These are phyloP conservation scores for Podarcis lilfordi DNA, from an alignment of 2,797 vertebrate genomes.

Conservation along the genomic window DNA sequence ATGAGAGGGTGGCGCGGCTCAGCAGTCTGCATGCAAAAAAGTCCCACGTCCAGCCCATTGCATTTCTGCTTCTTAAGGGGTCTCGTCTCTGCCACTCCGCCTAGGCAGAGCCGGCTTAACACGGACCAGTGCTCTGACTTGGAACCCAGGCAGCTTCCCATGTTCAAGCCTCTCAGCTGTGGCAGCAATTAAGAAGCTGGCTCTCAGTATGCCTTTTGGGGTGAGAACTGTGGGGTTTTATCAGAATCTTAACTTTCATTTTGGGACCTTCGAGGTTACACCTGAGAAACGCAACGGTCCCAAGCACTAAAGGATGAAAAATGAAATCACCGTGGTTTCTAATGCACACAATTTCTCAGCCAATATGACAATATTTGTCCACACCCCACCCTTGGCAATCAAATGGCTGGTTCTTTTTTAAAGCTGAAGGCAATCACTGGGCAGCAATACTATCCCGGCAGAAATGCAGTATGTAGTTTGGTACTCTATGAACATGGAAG, in stretches of 20 bases:
- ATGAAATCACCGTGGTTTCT: too few relatives aligned
- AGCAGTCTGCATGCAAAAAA: background rate
- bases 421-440: background rate
- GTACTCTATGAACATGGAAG: background rate
- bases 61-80: background rate
- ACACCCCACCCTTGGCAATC: too few relatives aligned
- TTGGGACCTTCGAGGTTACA: background rate
- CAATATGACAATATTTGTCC: too few relatives aligned
- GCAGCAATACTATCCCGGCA: background rate
- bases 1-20: background rate
- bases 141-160: background rate
- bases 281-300: constrained; percentile 54
- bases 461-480: background rate
- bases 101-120: fast-evolving
- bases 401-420: background rate
- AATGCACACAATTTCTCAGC: background rate
- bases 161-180: background rate
- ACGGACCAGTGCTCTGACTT: background rate
- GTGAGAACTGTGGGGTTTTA: background rate
- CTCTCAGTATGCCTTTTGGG: background rate
- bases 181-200: background rate
- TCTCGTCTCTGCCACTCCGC: background rate
- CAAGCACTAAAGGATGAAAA: constrained; percentile 14
- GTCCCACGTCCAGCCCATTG: background rate
- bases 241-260: background rate